A percentile compares a stretch with the other conserved stretches of the same genome.
phyloP scores from a whole-genome alignment of 2,888 invertebrate species.

The Dinocampus coccinellae region DNA sequence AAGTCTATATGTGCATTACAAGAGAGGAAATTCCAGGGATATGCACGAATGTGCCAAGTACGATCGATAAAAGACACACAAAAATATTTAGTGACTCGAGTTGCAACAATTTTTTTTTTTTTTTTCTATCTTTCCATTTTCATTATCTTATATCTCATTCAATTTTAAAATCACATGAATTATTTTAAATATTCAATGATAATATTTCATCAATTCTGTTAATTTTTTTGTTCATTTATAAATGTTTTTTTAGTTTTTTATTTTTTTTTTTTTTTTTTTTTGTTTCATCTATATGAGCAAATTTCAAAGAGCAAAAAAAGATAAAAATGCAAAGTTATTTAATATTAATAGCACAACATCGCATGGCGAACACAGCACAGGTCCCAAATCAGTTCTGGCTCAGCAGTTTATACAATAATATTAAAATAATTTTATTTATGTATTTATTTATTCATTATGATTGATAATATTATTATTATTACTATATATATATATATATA shows the following conservation, averaged over 20 bases:
- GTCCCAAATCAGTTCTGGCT: constrained; percentile 55
- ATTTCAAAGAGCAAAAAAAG: neutral
- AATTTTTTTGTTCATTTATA: no score
- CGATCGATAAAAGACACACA: constrained; percentile 38
- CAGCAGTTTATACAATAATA: constrained; percentile 1
- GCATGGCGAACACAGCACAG: constrained; percentile 62
- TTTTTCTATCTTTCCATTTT: neutral
- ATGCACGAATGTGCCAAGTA: constrained; percentile 24
- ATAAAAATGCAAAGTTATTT: no score
- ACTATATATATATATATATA: no score
- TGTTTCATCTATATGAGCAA: neutral
- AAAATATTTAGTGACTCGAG: constrained; percentile 6
- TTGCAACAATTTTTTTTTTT: constrained; percentile 25
- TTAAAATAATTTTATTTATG: no score
- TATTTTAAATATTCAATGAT: neutral
- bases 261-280: neutral
- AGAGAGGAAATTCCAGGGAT: neutral
- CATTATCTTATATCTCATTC: neutral
- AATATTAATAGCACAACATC: constrained; percentile 49
- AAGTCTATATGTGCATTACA: neutral
- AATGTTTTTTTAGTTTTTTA: no score
- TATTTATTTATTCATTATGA: no score
- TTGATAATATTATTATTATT: no score
- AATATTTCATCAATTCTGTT: no score
- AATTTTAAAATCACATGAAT: neutral